Evolutionary conservation across 2,113 vertebrate genomes (phyloP).

Genomic region (Salvelinus namaycush): DNA sequence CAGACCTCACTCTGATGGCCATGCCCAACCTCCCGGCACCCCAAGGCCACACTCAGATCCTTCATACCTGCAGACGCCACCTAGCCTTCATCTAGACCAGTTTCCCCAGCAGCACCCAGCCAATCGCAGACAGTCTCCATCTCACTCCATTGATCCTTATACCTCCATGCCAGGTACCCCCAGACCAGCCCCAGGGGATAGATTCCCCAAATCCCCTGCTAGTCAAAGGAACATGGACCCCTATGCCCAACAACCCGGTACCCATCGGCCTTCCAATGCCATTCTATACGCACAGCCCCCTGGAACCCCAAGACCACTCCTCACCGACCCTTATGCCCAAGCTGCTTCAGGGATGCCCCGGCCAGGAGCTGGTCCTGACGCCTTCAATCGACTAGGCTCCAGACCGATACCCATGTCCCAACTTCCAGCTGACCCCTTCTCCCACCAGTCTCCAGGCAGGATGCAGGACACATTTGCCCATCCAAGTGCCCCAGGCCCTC

Average conservation of each 20-base stretch:
- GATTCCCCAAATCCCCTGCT: slow-evolving; percentile 66
- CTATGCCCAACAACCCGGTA: slow-evolving; percentile 66
- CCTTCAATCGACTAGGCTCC: slow-evolving; percentile 66
- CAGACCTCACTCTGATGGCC: slow-evolving; percentile 52
- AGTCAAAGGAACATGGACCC: slow-evolving; percentile 53
- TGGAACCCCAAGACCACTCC: slow-evolving; percentile 27
- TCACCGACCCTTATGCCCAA: slow-evolving; percentile 74
- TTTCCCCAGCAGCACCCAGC: slow-evolving; percentile 63
- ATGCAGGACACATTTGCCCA: slow-evolving; percentile 78
- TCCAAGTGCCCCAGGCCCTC: slow-evolving; percentile 72
- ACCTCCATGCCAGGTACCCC: slow-evolving; percentile 71
- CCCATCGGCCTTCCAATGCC: too few relatives aligned
- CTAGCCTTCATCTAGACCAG: slow-evolving; percentile 48
- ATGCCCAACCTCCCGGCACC: slow-evolving; percentile 54
- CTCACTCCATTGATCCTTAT: slow-evolving; percentile 71
- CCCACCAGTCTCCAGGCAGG: slow-evolving; percentile 72
- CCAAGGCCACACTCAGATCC: slow-evolving; percentile 50
- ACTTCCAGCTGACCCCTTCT: slow-evolving; percentile 79
- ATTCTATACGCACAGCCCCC: too few relatives aligned
- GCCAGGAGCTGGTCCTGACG: slow-evolving; percentile 71
- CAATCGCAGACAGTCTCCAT: slow-evolving; percentile 59
- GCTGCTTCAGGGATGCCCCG: slow-evolving; percentile 78
- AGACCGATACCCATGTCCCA: slow-evolving; percentile 68
- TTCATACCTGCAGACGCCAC: slow-evolving; percentile 6
- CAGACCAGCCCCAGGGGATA: slow-evolving; percentile 46